Conservation (phyloP, 2,113 vertebrate genomes). For the Passer domesticus region DNA sequence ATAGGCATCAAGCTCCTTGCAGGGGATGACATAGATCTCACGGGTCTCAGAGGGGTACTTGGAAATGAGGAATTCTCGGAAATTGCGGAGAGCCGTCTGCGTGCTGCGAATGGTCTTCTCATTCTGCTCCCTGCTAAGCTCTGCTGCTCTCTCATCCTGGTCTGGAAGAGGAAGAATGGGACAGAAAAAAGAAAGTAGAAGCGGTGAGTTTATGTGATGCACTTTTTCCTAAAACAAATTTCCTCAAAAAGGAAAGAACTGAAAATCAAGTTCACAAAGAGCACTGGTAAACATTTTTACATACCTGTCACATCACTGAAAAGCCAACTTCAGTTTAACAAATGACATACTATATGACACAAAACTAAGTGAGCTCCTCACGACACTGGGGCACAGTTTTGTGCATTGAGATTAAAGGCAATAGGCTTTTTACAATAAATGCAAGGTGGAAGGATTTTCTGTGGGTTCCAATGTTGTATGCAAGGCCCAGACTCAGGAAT, state of each 20-base stretch:
- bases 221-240: constrained; percentile 45
- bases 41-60: constrained; percentile 84
- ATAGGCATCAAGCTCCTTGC: constrained; percentile 83
- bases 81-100: constrained; percentile 84
- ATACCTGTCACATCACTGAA: constrained; percentile 49
- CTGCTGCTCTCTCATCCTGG: constrained; percentile 81
- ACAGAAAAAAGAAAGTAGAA: constrained; percentile 49
- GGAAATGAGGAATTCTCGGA: constrained; percentile 84
- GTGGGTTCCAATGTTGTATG: neutral
- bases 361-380: constrained; percentile 39
- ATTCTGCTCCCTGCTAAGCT: constrained; percentile 85
- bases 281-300: constrained; percentile 33
- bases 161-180: constrained; percentile 72
- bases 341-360: constrained; percentile 40
- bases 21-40: constrained; percentile 84
- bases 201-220: constrained; percentile 55
- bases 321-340: constrained; percentile 69
- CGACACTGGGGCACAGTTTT: constrained; percentile 15
- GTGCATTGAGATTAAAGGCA: constrained; percentile 10
- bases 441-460: neutral
- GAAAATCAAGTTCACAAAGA: constrained; percentile 50
- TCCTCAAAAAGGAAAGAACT: constrained; percentile 36
- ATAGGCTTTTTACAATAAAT: constrained; percentile 14
- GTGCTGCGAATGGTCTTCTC: constrained; percentile 89
- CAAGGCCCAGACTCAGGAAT: neutral